These are phyloP conservation scores for Ptilorrhoa leucosticta DNA, from an alignment of 2,113 vertebrate species.

Conservation along the genomic window DNA sequence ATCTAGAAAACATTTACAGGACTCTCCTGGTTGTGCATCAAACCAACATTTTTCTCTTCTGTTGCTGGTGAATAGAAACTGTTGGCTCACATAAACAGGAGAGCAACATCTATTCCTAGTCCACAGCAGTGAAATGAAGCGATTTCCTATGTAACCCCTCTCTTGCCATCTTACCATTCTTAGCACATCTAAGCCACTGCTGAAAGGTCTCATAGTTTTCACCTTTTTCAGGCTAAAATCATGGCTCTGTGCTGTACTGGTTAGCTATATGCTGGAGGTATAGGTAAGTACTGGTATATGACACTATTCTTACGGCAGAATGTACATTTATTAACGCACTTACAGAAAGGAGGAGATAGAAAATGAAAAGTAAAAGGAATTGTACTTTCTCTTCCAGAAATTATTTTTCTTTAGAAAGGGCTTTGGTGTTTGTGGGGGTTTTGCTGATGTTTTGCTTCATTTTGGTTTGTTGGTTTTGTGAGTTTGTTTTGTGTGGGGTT, in stretches of 20 bases:
- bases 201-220: background rate
- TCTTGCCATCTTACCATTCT: background rate
- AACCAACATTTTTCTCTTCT: background rate
- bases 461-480: background rate
- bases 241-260: background rate
- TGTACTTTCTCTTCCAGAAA: background rate
- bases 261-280: background rate
- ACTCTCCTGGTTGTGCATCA: background rate
- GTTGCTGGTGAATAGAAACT: background rate
- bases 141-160: background rate
- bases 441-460: background rate
- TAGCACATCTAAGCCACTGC: background rate
- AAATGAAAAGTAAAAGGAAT: background rate
- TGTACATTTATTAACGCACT: background rate
- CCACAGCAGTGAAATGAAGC: background rate
- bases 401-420: background rate
- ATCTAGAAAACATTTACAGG: background rate
- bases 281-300: background rate
- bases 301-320: background rate
- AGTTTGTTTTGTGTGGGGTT: accelerated
- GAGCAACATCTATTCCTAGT: background rate
- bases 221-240: background rate
- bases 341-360: background rate
- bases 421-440: background rate
- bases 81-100: background rate